A percentile compares a stretch with the other conserved stretches of the same genome.
Conservation (phyloP, 1,140 invertebrate genomes). For the Zeugodacus cucurbitae region DNA sequence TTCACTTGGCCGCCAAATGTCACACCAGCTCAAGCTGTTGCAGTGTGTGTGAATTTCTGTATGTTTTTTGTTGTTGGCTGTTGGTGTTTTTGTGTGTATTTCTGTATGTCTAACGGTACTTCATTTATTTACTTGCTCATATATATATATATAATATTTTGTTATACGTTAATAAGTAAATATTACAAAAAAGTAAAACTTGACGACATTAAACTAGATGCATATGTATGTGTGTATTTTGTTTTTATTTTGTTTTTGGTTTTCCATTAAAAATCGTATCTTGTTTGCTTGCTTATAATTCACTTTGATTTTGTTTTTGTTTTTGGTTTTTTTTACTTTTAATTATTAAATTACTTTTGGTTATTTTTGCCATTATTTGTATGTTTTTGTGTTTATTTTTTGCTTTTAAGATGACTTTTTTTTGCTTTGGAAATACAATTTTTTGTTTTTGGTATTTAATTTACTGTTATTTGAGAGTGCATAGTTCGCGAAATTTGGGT, state of each 20-base stretch:
- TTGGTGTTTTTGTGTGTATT: not conserved
- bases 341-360: slow-evolving; percentile 39
- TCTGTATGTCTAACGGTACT: slow-evolving; percentile 26
- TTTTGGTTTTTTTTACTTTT: slow-evolving; percentile 33
- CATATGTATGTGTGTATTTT: slow-evolving; percentile 57
- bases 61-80: not conserved
- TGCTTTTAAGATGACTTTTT: not conserved
- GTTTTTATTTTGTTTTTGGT: slow-evolving; percentile 45
- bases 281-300: slow-evolving; percentile 49
- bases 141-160: slow-evolving; percentile 28
- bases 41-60: not conserved
- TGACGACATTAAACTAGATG: slow-evolving; percentile 65
- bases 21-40: not conserved
- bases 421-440: not conserved
- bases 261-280: slow-evolving; percentile 47
- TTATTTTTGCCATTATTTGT: slow-evolving; percentile 30
- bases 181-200: slow-evolving; percentile 65
- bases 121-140: slow-evolving; percentile 28
- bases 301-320: slow-evolving; percentile 42
- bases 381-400: slow-evolving; percentile 5
- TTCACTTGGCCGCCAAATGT: not conserved
- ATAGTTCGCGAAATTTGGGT: not conserved
- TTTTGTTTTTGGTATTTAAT: not conserved
- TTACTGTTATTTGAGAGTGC: not conserved
- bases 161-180: slow-evolving; percentile 56